Evolutionary conservation across 2,113 vertebrate species (phyloP).

Genomic region (Ellobius talpinus): DNA sequence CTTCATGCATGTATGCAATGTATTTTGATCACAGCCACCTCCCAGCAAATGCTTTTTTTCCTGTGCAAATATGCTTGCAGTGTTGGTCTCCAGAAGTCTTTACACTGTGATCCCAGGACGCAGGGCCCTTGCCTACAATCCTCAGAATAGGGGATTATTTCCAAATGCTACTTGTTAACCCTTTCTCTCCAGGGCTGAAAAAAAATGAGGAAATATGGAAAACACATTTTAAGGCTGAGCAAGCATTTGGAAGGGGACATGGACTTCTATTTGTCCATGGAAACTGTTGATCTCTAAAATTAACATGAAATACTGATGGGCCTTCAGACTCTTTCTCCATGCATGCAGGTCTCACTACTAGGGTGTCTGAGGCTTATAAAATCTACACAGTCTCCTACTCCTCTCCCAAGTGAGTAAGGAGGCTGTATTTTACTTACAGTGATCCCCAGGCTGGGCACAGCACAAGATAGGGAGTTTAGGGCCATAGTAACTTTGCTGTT

Average conservation of each 20-base stretch:
- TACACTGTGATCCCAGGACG: neutral
- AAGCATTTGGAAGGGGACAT: neutral
- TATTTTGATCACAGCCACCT: neutral
- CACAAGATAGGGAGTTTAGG: neutral
- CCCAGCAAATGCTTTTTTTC: neutral
- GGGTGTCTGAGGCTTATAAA: neutral
- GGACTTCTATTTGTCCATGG: constrained; percentile 33
- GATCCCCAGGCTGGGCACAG: neutral
- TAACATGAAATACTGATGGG: constrained; percentile 4
- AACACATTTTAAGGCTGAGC: constrained; percentile 14
- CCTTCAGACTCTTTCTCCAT: neutral
- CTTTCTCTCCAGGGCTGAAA: constrained; percentile 39
- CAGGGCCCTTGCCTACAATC: constrained; percentile 12
- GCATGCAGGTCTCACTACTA: neutral
- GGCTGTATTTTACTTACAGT: neutral
- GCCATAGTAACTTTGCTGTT: neutral
- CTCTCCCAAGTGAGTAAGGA: neutral
- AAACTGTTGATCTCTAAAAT: constrained; percentile 47
- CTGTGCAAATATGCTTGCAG: neutral
- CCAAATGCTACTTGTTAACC: constrained; percentile 43
- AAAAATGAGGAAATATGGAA: neutral
- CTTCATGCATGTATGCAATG: no score
- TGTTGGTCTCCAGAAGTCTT: neutral
- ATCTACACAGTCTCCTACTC: neutral
- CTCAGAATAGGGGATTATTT: constrained; percentile 40